Evolutionary conservation across 23 tunicate species (phyloP).

Genomic region (Halocynthia roretzi): DNA sequence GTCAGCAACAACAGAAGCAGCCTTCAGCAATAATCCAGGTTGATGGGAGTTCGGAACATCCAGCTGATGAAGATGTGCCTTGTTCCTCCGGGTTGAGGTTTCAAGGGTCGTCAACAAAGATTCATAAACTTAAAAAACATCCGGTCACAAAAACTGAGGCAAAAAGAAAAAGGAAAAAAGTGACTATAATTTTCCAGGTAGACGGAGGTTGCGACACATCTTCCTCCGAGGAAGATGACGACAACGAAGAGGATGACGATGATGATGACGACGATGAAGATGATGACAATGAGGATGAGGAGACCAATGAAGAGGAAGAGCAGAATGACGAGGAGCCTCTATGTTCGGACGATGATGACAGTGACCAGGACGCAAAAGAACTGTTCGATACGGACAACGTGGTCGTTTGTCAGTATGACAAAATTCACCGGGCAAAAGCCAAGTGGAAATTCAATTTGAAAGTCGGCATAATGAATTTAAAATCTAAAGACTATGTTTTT

Average conservation of each 20-base stretch:
- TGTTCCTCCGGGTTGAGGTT: not conserved
- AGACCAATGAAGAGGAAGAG: conserved; percentile 10
- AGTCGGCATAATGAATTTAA: conserved; percentile 95
- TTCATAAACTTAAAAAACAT: conserved; percentile 12
- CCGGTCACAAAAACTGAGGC: not conserved
- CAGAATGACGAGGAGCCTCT: conserved; percentile 46
- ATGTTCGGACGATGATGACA: conserved; percentile 56
- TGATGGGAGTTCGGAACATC: conserved; percentile 50
- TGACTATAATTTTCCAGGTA: conserved; percentile 29
- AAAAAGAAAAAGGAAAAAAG: not conserved
- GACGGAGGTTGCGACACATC: conserved; percentile 62
- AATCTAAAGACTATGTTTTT: conserved; percentile 93
- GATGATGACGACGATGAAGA: conserved; percentile 95
- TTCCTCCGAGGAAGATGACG: conserved; percentile 53
- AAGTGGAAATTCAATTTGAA: conserved; percentile 91
- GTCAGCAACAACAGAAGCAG: conserved; percentile 3
- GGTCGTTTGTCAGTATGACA: conserved; percentile 98
- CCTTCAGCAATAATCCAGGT: conserved; percentile 59
- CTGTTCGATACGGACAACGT: conserved; percentile 94
- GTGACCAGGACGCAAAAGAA: conserved; percentile 80
- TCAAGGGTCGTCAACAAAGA: not conserved
- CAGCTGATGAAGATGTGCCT: conserved; percentile 5
- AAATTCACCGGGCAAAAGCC: conserved; percentile 88
- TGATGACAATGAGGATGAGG: conserved; percentile 60
- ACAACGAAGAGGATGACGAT: conserved; percentile 82